A percentile compares a stretch with the other conserved stretches of the same genome.
Evolutionary conservation across 2,797 vertebrate genomes (phyloP).

Genomic region (Crocodylus rhombifer): DNA sequence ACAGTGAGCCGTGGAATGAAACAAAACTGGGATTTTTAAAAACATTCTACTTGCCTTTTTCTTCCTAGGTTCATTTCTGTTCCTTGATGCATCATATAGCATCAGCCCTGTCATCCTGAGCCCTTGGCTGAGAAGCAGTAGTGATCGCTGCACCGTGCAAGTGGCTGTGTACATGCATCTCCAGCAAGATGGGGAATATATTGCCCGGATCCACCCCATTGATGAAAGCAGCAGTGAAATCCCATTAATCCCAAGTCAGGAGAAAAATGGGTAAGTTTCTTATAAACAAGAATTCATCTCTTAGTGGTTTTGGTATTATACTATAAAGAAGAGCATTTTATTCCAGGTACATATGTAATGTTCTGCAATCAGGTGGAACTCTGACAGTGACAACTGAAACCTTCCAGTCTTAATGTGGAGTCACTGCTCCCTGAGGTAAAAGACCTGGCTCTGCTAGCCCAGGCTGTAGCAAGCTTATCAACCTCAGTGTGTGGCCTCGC

Average conservation of each 20-base stretch:
- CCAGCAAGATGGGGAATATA: conserved; percentile 78
- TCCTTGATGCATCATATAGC: conserved; percentile 76
- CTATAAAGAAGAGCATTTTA: neutral
- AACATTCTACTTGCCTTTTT: conserved; percentile 25
- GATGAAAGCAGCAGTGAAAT: conserved; percentile 78
- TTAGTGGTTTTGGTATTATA: neutral
- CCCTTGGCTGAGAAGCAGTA: conserved; percentile 84
- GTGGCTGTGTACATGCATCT: conserved; percentile 80
- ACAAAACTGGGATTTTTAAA: neutral
- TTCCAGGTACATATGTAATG: neutral
- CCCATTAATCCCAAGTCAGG: conserved; percentile 68
- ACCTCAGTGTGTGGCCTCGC: neutral
- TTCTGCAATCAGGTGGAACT: too few relatives aligned
- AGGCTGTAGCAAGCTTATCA: neutral
- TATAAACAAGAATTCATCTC: neutral
- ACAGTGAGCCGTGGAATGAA: neutral
- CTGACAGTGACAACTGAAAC: too few relatives aligned
- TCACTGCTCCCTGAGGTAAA: neutral
- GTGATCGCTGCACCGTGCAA: conserved; percentile 79
- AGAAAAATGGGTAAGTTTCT: conserved; percentile 81
- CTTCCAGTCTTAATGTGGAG: too few relatives aligned
- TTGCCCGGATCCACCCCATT: conserved; percentile 78
- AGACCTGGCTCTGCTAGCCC: neutral
- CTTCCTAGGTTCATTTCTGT: conserved; percentile 82
- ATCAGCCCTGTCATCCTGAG: conserved; percentile 79